These are phyloP conservation scores for Zaprionus lineosus DNA, from an alignment of 2,888 invertebrate species.

Conservation along the genomic window DNA sequence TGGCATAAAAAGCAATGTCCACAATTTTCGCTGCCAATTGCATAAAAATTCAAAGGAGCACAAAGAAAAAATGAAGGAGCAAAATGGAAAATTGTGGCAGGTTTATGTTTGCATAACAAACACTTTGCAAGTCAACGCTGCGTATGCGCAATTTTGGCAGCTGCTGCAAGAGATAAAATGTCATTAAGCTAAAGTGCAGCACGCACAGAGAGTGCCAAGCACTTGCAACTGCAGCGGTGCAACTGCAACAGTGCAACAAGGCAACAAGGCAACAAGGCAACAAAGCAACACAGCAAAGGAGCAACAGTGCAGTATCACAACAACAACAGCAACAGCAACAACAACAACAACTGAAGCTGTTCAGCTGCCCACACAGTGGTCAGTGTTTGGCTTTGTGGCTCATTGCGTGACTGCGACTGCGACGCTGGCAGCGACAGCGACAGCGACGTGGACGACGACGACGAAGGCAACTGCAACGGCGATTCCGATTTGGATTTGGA, in stretches of 20 bases:
- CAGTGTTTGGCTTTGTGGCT: conserved; percentile 36
- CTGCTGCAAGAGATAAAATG: conserved; percentile 63
- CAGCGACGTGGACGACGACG: no score
- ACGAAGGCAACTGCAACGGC: conserved; percentile 7
- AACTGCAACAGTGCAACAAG: not conserved
- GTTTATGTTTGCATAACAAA: conserved; percentile 70
- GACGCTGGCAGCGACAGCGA: no score
- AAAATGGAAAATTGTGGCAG: conserved; percentile 37
- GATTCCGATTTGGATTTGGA: conserved; percentile 33
- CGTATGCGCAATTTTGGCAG: conserved; percentile 66
- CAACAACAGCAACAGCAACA: no score
- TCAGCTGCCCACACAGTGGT: conserved; percentile 73
- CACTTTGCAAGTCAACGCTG: conserved; percentile 49
- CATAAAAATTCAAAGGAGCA: conserved; percentile 56
- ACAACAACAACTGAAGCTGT: conserved; percentile 8
- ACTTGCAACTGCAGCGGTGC: conserved; percentile 15
- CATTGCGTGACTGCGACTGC: conserved; percentile 39
- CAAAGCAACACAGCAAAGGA: not conserved
- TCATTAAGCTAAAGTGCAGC: conserved; percentile 78
- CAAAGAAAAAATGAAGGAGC: not conserved
- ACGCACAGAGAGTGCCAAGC: conserved; percentile 42
- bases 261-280: not conserved
- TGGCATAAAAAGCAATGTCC: conserved; percentile 78
- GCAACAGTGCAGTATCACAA: not conserved
- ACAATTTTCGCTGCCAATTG: conserved; percentile 80